Evolutionary conservation across 2,797 vertebrate genomes (phyloP).

Genomic region (Sternarchorhynchus goeldii): DNA sequence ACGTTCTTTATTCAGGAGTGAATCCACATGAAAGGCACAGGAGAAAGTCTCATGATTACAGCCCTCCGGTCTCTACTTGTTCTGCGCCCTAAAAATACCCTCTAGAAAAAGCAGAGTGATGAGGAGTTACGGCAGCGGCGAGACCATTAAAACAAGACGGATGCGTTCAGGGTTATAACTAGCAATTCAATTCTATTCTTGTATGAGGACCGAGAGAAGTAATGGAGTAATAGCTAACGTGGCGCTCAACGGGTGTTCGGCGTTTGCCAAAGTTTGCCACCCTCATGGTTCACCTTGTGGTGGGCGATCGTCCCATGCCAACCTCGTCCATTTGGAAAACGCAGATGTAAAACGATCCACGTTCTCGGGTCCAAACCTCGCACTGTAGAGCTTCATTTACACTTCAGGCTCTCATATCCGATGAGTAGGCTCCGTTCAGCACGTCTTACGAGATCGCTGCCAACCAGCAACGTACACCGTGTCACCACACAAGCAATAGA

Average conservation of each 20-base stretch:
- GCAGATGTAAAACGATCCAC: neutral
- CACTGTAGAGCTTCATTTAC: slow-evolving; percentile 38
- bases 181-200: slow-evolving; percentile 3
- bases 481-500: slow-evolving; percentile 1
- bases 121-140: slow-evolving; percentile 18
- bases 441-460: slow-evolving; percentile 19
- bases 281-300: slow-evolving; percentile 1
- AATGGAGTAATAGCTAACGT: neutral
- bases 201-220: neutral
- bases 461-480: slow-evolving; percentile 10
- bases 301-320: slow-evolving; percentile 7
- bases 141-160: slow-evolving; percentile 21
- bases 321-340: slow-evolving; percentile 4
- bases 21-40: slow-evolving; percentile 52
- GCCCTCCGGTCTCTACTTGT: slow-evolving; percentile 24
- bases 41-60: slow-evolving; percentile 57
- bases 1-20: slow-evolving; percentile 46
- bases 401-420: slow-evolving; percentile 37
- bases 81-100: slow-evolving; percentile 43
- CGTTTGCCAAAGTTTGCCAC: neutral
- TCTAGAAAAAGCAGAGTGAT: slow-evolving; percentile 32
- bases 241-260: slow-evolving; percentile 3
- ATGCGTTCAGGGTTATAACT: neutral
- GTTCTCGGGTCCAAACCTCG: slow-evolving; percentile 23
- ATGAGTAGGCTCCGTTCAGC: slow-evolving; percentile 41